These are phyloP conservation scores for Montipora sp. DNA, from an alignment of 64 coral and sea anemone genomes.

Conservation along the genomic window DNA sequence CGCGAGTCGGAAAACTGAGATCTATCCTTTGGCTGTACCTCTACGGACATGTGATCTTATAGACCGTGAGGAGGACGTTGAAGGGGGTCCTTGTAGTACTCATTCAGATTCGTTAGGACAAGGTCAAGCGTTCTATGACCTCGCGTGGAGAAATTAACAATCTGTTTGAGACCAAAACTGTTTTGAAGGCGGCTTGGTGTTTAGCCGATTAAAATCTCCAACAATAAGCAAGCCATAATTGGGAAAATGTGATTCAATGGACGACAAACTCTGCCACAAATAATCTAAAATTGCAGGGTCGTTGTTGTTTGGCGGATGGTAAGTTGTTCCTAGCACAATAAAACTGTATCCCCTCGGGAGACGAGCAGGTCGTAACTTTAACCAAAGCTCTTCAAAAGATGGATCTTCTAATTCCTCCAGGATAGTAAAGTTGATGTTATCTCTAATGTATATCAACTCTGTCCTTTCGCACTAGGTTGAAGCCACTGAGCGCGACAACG, in stretches of 20 bases:
- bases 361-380: not conserved
- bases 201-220: not conserved
- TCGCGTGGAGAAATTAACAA: not conserved
- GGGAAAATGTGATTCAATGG: not conserved
- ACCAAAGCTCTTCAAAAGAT: not conserved
- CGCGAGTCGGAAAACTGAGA: no score
- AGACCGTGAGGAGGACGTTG: not conserved
- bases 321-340: not conserved
- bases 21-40: not conserved
- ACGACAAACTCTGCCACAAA: not conserved
- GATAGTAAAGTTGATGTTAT: not conserved
- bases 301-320: not conserved
- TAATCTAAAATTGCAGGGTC: not conserved
- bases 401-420: not conserved
- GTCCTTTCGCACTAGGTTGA: not conserved
- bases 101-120: not conserved
- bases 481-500: not conserved
- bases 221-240: not conserved
- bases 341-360: not conserved
- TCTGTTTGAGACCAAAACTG: not conserved
- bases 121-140: not conserved
- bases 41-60: not conserved
- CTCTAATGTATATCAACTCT: not conserved
- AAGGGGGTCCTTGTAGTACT: not conserved
- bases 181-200: not conserved